These are phyloP conservation scores for Ostrea denselamellosa DNA, from an alignment of 1,140 invertebrate genomes.

Conservation along the genomic window DNA sequence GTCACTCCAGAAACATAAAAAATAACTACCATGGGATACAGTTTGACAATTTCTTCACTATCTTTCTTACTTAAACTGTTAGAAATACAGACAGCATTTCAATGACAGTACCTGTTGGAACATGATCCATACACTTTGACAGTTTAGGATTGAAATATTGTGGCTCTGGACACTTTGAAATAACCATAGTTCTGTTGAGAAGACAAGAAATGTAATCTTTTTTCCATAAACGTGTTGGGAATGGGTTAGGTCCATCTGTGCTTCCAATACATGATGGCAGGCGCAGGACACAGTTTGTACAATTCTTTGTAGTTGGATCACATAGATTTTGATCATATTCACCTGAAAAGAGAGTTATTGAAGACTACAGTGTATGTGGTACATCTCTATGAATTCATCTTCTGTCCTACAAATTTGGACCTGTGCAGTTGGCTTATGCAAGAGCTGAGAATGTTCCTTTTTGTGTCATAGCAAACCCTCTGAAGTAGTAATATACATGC, in stretches of 20 bases:
- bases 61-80: too few species aligned
- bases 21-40: too few species aligned
- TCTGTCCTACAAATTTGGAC: too few species aligned
- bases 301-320: background rate
- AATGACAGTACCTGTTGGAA: slow-evolving; percentile 13
- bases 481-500: too few species aligned
- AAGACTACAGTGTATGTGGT: too few species aligned
- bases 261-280: slow-evolving; percentile 35
- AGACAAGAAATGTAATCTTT: slow-evolving; percentile 29
- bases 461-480: too few species aligned
- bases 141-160: slow-evolving; percentile 50
- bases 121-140: slow-evolving; percentile 17
- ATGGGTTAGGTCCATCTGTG: slow-evolving; percentile 4
- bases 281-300: background rate
- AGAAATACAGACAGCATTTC: too few species aligned
- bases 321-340: slow-evolving; percentile 43
- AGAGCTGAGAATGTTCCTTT: too few species aligned
- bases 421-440: too few species aligned
- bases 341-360: slow-evolving; percentile 14
- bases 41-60: too few species aligned
- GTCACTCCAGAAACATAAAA: too few species aligned
- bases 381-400: too few species aligned
- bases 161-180: slow-evolving; percentile 6
- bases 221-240: slow-evolving; percentile 9
- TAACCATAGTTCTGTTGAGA: slow-evolving; percentile 30